Conservation (phyloP, 2,888 invertebrate genomes). For the Ectemnius continuus region DNA sequence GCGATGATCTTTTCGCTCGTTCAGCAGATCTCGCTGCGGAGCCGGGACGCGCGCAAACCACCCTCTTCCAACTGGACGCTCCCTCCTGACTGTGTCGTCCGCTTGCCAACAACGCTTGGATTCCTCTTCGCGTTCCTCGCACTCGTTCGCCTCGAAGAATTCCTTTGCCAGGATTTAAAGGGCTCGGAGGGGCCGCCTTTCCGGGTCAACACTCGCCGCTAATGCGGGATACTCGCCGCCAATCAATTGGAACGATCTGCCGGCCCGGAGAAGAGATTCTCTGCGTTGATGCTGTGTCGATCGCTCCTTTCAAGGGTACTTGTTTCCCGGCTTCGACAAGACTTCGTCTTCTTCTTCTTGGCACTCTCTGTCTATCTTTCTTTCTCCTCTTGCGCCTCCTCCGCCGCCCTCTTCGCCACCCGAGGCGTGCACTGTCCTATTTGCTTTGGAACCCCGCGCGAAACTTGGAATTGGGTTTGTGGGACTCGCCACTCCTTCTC, state of each 20-base stretch:
- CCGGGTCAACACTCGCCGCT: slow-evolving; percentile 4
- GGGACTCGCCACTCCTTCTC: no score
- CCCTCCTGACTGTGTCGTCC: slow-evolving; percentile 15
- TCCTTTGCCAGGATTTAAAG: not conserved
- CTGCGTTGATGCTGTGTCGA: not conserved
- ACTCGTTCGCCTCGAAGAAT: not conserved
- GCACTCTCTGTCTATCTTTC: no score
- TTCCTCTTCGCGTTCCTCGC: not conserved
- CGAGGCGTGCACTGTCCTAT: no score
- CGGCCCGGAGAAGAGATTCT: not conserved
- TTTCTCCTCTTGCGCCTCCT: no score
- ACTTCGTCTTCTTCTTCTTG: no score
- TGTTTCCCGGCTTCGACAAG: no score
- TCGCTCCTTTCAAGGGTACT: slow-evolving; percentile 1
- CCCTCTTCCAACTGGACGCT: slow-evolving; percentile 37
- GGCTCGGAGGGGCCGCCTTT: not conserved
- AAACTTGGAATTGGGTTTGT: no score
- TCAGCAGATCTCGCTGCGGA: slow-evolving; percentile 20
- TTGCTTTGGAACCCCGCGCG: no score
- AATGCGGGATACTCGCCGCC: slow-evolving; percentile 7
- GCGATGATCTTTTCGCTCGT: slow-evolving; percentile 47
- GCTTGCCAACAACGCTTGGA: slow-evolving; percentile 8
- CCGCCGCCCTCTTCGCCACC: no score
- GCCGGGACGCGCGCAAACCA: slow-evolving; percentile 33
- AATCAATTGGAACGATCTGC: slow-evolving; percentile 5